Evolutionary conservation across 2,888 invertebrate genomes (phyloP).

Genomic region (Netelia virgata): DNA sequence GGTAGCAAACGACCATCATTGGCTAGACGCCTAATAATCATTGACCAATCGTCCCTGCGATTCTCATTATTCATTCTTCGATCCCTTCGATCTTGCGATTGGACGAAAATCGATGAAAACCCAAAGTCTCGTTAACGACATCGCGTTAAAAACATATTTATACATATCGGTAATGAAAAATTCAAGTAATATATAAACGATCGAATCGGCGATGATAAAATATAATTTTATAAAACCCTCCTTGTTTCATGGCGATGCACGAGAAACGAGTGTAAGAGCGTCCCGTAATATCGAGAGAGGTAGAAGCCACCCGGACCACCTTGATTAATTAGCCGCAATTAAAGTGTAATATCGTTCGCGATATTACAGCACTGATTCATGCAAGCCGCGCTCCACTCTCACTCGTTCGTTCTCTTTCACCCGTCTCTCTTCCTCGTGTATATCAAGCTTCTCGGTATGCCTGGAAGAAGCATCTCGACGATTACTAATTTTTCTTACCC

Average conservation of each 20-base stretch:
- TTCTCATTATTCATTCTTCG: no score
- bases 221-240: not conserved
- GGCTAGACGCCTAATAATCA: not conserved
- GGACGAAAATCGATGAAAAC: no score
- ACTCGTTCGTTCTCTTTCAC: constrained; percentile 25
- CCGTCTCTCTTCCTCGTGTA: constrained; percentile 18
- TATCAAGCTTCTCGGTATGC: constrained; percentile 43
- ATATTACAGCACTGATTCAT: constrained; percentile 66
- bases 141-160: no score
- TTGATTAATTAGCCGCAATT: constrained; percentile 70
- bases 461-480: constrained; percentile 46
- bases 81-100: no score
- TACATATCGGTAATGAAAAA: no score
- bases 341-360: constrained; percentile 66
- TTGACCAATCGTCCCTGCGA: no score
- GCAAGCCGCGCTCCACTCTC: constrained; percentile 22
- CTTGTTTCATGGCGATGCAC: not conserved
- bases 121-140: no score
- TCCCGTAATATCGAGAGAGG: constrained; percentile 37
- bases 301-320: constrained; percentile 48
- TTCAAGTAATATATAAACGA: no score
- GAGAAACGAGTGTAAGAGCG: not conserved
- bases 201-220: not conserved
- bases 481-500: constrained; percentile 60
- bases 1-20: not conserved